Evolutionary conservation across 2,113 vertebrate species (phyloP).

Genomic region (Urocitellus parryii): DNA sequence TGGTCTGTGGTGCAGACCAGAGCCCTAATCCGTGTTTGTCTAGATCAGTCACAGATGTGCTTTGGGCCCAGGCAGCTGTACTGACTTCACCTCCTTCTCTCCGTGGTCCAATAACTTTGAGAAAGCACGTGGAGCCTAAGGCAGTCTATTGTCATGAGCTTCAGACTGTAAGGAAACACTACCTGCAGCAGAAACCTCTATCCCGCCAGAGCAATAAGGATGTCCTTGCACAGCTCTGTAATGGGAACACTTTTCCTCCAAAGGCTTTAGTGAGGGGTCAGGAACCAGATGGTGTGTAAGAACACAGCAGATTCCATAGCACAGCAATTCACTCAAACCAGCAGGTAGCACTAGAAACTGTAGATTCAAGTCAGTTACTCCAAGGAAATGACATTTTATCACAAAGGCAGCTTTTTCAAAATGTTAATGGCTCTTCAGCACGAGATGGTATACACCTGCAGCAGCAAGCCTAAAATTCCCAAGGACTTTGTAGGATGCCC

Average conservation of each 20-base stretch:
- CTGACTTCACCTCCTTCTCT: not conserved
- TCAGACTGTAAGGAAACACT: not conserved
- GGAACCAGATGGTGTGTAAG: not conserved
- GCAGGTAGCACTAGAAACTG: not conserved
- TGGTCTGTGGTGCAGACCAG: too few species aligned
- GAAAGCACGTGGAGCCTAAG: not conserved
- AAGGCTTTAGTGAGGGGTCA: not conserved
- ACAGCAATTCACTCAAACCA: not conserved
- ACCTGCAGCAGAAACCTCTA: not conserved
- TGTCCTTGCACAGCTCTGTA: not conserved
- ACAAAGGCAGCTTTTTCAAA: not conserved
- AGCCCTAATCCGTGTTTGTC: too few species aligned
- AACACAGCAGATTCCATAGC: not conserved
- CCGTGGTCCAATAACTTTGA: accelerated
- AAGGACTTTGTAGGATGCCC: not conserved
- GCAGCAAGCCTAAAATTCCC: not conserved
- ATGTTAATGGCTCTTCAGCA: not conserved
- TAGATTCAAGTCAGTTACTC: not conserved
- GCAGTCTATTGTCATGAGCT: not conserved
- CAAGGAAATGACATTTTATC: not conserved
- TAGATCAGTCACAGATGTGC: too few species aligned
- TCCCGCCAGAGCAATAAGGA: not conserved
- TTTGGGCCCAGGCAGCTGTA: too few species aligned
- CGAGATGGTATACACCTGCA: accelerated
- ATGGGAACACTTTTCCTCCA: not conserved